These are phyloP conservation scores for Acyrthosiphon pisum DNA, from an alignment of 1,140 invertebrate species.

Conservation along the genomic window DNA sequence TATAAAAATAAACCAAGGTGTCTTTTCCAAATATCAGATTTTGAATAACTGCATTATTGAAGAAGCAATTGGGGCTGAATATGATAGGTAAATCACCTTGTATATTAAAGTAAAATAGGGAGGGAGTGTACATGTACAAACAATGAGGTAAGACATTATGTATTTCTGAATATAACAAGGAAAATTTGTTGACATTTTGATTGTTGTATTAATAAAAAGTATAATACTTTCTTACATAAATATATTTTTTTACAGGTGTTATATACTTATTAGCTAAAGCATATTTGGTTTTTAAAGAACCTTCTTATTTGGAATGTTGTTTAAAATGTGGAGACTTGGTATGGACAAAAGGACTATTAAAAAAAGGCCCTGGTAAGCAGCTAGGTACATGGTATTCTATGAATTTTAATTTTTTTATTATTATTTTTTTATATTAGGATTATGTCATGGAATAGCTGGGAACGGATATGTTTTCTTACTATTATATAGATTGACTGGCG, in stretches of 20 bases:
- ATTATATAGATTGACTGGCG: constrained; percentile 76
- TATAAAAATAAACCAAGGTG: too few relatives aligned
- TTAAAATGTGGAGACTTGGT: constrained; percentile 75
- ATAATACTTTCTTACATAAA: neutral
- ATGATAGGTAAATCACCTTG: too few relatives aligned
- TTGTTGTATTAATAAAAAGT: neutral
- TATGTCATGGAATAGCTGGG: constrained; percentile 87
- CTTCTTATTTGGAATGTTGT: constrained; percentile 76
- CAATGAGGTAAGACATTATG: neutral
- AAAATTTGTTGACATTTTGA: neutral
- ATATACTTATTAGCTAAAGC: constrained; percentile 84
- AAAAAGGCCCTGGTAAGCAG: constrained; percentile 75
- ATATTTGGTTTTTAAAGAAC: constrained; percentile 76
- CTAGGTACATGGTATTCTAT: neutral
- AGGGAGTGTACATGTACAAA: neutral
- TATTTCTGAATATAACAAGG: neutral
- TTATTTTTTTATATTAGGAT: constrained; percentile 64
- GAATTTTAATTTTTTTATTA: neutral
- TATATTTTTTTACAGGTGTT: constrained; percentile 66
- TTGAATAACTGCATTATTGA: too few relatives aligned
- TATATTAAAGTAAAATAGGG: too few relatives aligned
- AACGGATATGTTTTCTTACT: constrained; percentile 85
- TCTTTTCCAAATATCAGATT: too few relatives aligned
- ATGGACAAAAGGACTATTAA: constrained; percentile 80
- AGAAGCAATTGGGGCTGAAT: too few relatives aligned